Percentiles rank a stretch among this genome's conserved stretches.
phyloP scores from a whole-genome alignment of 1,140 invertebrate genomes.

The Drosophila rhopaloa region DNA sequence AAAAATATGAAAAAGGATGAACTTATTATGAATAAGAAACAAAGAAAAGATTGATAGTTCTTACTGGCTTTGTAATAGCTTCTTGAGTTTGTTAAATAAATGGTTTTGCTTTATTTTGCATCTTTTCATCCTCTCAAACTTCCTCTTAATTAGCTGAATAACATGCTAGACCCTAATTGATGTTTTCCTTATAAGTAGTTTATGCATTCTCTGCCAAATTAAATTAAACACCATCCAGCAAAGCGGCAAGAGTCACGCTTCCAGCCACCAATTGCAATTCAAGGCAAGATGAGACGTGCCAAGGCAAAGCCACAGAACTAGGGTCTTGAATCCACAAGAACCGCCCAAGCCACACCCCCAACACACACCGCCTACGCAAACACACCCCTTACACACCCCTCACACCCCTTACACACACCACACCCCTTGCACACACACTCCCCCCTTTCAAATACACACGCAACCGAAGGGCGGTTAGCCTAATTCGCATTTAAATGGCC shows the following conservation, averaged over 20 bases:
- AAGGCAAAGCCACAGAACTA: conserved; percentile 46
- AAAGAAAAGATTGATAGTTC: too few relatives aligned
- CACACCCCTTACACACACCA: background rate
- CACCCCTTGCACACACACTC: background rate
- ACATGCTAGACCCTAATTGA: conserved; percentile 17
- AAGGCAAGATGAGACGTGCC: conserved; percentile 24
- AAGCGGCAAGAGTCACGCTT: conserved; percentile 33
- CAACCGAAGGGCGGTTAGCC: conserved; percentile 39
- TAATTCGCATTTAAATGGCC: conserved; percentile 70
- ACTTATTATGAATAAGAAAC: too few relatives aligned
- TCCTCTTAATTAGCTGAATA: conserved; percentile 29
- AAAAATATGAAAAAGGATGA: too few relatives aligned
- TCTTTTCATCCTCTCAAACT: background rate
- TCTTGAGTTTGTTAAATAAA: background rate
- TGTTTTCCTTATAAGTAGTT: conserved; percentile 39
- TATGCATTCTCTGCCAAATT: conserved; percentile 42
- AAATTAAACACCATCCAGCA: conserved; percentile 36
- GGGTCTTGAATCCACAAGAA: conserved; percentile 18
- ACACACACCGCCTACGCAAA: background rate
- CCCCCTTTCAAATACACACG: background rate
- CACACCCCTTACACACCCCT: background rate
- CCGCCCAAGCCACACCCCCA: conserved; percentile 8
- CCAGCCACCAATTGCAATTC: conserved; percentile 15
- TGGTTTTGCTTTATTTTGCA: background rate
- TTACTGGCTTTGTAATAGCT: background rate